Percentiles rank a stretch among this genome's conserved stretches.
phyloP scores from a whole-genome alignment of 2,797 vertebrate genomes.

The Prunella strophiata region DNA sequence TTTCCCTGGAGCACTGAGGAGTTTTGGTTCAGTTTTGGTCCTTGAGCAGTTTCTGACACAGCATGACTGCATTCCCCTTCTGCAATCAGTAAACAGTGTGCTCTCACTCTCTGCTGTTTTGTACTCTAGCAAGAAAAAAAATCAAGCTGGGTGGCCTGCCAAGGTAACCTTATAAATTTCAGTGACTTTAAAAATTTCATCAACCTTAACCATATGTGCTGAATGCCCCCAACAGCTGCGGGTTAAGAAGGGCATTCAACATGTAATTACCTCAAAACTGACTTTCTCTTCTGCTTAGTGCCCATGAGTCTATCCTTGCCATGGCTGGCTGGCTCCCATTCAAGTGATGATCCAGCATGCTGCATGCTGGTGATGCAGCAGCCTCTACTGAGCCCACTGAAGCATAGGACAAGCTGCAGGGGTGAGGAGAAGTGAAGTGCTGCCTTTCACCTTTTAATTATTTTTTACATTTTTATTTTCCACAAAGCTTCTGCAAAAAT shows the following conservation, averaged over 20 bases:
- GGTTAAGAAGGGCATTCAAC: conserved; percentile 66
- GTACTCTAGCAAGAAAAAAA: background rate
- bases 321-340: conserved; percentile 50
- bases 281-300: conserved; percentile 57
- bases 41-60: background rate
- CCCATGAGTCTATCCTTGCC: conserved; percentile 40
- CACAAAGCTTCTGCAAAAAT: background rate
- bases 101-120: background rate
- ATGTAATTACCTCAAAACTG: conserved; percentile 65
- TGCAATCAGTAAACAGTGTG: background rate
- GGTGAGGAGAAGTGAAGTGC: background rate
- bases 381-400: background rate
- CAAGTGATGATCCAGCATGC: conserved; percentile 27
- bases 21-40: background rate
- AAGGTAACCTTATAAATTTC: conserved; percentile 64
- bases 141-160: conserved; percentile 33
- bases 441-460: background rate
- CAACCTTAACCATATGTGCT: conserved; percentile 62
- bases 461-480: background rate
- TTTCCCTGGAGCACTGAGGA: background rate
- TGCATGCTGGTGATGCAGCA: conserved; percentile 4
- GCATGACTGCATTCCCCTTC: background rate
- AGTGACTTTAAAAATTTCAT: conserved; percentile 61
- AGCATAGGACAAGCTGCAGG: background rate
- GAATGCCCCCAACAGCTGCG: conserved; percentile 55